Evolutionary conservation across 2,113 vertebrate species (phyloP).

Genomic region (Strigops habroptila): DNA sequence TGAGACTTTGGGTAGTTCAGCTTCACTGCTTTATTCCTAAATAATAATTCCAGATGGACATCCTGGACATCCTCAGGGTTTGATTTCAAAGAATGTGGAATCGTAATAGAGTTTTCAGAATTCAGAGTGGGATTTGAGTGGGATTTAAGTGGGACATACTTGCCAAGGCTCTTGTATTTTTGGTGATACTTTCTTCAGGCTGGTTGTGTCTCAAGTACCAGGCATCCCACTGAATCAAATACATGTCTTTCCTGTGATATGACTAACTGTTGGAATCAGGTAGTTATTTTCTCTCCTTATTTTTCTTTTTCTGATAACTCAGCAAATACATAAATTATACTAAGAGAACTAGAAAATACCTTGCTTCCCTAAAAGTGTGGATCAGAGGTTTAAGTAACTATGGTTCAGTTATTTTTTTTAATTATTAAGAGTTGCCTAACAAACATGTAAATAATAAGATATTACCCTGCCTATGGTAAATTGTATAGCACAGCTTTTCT

Average conservation of each 20-base stretch:
- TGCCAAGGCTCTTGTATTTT: neutral
- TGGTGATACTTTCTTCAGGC: neutral
- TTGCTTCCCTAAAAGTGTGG: neutral
- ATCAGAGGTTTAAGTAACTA: neutral
- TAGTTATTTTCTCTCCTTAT: neutral
- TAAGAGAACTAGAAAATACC: neutral
- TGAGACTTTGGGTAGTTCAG: neutral
- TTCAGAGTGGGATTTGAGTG: neutral
- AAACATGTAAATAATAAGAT: neutral
- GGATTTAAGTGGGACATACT: neutral
- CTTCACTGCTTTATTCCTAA: neutral
- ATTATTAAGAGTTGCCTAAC: neutral
- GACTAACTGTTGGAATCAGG: neutral
- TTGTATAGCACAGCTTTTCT: neutral
- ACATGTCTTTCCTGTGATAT: fast-evolving
- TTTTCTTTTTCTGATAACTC: neutral
- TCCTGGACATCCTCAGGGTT: neutral
- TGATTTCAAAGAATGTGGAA: neutral
- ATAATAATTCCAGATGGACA: neutral
- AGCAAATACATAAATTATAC: neutral
- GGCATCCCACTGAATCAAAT: neutral
- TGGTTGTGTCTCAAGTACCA: neutral
- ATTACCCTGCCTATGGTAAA: neutral
- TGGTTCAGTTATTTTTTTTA: fast-evolving
- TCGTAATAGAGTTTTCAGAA: neutral